Base-by-base conservation (phyloP, 2,113 vertebrate species). In the Elephantulus edwardii region DNA sequence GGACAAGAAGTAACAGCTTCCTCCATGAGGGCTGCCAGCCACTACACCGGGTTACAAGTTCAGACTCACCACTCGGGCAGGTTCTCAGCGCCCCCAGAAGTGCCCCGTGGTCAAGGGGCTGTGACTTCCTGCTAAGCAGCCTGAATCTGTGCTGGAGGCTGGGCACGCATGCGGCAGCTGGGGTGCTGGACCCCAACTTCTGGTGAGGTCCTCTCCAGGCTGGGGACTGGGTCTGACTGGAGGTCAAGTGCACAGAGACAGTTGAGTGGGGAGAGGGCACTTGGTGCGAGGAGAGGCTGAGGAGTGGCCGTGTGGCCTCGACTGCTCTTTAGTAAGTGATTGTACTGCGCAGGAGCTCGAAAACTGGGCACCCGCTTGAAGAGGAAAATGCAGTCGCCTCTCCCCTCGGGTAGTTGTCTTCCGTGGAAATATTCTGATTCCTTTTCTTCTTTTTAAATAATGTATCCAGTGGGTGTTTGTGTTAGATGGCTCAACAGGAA, bases 1-100 rank as follows among this genome's bases (percentile, higher is more conserved):
- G 66, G 46, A 5, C 26, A 86, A 42, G 66, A 14, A 56, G 42
- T 28, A 44, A 92, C 86, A 72, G 93, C 86, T 86, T 88, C 88
- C 66, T 84, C 26, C 26, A 50, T 17, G 70, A 60, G 19, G 92
- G 78, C 80, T 44, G 50, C 56, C 46, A 71, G 26, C 77, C 44
- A 16, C 81, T 8, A 20, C 74, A 64, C 48, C 1, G 2, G 22
- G 85, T 9, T 4, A 4, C 3, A 35, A 66, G 74, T 30, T 35
- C 48, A 77, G 60, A 70, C 83, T 38, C 30, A 24, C 33, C 33
- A 58, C 35, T 8, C 2, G 1, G 10, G 17, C 38, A 70, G 30
- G 77, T 1, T 0, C 20, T 20, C 5, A 46, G 8, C 10, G 11
- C 26, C 70, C 1, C 9, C 48, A 5, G 26, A 81, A 83, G 30